Percentiles rank a stretch among this genome's conserved stretches.
Conservation (phyloP, 2,888 invertebrate species). For the Melipona bicolor region DNA sequence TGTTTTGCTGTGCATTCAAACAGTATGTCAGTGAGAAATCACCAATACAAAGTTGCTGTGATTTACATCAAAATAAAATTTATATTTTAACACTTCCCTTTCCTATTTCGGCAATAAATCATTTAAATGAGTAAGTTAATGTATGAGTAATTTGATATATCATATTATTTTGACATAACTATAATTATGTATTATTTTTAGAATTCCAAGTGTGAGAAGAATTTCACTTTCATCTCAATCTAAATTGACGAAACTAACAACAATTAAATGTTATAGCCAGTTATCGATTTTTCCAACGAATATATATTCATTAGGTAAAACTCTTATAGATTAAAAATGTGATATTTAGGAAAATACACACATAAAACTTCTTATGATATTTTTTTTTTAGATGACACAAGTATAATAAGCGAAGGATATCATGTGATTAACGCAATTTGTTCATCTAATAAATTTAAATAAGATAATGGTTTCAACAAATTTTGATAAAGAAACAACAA, state of each 20-base stretch:
- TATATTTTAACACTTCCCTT: constrained; percentile 68
- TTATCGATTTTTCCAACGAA: constrained; percentile 75
- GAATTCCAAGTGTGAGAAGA: constrained; percentile 59
- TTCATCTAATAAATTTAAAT: constrained; percentile 47
- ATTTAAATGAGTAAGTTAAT: constrained; percentile 67
- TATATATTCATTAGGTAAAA: constrained; percentile 64
- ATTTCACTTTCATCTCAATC: constrained; percentile 68
- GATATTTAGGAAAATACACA: not conserved
- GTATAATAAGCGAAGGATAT: constrained; percentile 34
- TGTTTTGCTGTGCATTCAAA: constrained; percentile 72
- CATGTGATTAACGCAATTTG: constrained; percentile 42
- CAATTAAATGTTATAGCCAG: constrained; percentile 70
- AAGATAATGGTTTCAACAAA: not conserved
- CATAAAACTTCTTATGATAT: not conserved
- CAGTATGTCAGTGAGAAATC: constrained; percentile 72
- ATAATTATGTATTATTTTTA: constrained; percentile 30
- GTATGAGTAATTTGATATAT: not conserved
- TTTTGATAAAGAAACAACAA: not conserved
- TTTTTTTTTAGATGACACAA: constrained; percentile 43
- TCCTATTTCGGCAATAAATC: constrained; percentile 60
- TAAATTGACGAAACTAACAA: constrained; percentile 60
- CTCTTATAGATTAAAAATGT: not conserved
- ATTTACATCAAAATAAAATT: constrained; percentile 64
- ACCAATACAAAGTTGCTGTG: constrained; percentile 53
- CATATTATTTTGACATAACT: not conserved